Percentiles rank a stretch among this genome's conserved stretches.
Conservation (phyloP, 2,888 invertebrate species). For the Coleophora deauratella region DNA sequence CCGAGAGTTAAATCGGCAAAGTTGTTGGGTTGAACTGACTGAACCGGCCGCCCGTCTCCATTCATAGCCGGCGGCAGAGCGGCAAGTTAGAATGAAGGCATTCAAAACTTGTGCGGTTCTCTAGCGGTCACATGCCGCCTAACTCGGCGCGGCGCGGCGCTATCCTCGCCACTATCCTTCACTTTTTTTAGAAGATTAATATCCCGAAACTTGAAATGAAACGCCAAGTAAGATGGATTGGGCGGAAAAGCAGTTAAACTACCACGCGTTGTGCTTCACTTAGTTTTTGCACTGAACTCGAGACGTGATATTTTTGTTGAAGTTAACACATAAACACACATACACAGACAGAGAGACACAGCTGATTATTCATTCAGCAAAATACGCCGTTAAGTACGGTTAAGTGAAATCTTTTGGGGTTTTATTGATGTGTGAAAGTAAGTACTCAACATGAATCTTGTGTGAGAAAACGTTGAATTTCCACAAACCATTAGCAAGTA, state of each 20-base stretch:
- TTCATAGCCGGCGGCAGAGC: conserved; percentile 39
- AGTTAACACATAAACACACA: too few relatives aligned
- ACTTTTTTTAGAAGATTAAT: background rate
- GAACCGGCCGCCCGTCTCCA: conserved; percentile 33
- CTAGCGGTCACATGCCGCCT: conserved; percentile 5
- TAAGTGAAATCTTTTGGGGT: too few relatives aligned
- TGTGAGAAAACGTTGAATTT: too few relatives aligned
- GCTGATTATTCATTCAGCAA: too few relatives aligned
- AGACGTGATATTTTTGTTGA: too few relatives aligned
- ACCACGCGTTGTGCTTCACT: background rate
- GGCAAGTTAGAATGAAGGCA: conserved; percentile 56
- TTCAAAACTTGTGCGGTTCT: conserved; percentile 46
- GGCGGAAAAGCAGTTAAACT: conserved; percentile 4
- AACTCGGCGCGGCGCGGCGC: too few relatives aligned
- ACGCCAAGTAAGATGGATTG: conserved; percentile 7
- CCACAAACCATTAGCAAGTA: too few relatives aligned
- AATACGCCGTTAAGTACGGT: too few relatives aligned
- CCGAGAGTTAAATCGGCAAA: conserved; percentile 50
- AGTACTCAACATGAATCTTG: too few relatives aligned
- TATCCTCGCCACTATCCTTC: conserved; percentile 6
- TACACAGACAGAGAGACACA: too few relatives aligned
- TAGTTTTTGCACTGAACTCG: too few relatives aligned
- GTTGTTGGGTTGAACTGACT: conserved; percentile 38
- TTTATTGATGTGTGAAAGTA: too few relatives aligned
- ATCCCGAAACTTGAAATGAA: conserved; percentile 3